Conservation (phyloP, 2,888 invertebrate genomes). For the Aquatica leii region DNA sequence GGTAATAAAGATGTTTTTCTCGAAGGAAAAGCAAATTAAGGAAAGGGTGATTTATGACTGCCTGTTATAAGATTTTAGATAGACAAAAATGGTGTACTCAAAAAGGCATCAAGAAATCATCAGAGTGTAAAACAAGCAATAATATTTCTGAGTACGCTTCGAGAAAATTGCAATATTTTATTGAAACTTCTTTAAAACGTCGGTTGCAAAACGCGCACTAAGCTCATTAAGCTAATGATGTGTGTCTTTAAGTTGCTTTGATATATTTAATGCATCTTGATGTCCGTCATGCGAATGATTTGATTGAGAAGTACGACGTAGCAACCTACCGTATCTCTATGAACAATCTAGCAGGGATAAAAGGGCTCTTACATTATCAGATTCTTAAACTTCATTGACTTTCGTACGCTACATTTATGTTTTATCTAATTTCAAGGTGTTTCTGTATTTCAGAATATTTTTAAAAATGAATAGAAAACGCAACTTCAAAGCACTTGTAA, state of each 20-base stretch:
- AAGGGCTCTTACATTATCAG: slow-evolving; percentile 52
- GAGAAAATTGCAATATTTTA: slow-evolving; percentile 45
- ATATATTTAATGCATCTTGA: slow-evolving; percentile 54
- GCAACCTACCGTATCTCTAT: slow-evolving; percentile 54
- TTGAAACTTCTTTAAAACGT: slow-evolving; percentile 26
- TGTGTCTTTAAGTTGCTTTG: slow-evolving; percentile 51
- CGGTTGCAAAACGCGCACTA: slow-evolving; percentile 42
- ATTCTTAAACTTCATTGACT: slow-evolving; percentile 51
- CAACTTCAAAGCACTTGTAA: slow-evolving; percentile 28
- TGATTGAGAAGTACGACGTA: slow-evolving; percentile 49
- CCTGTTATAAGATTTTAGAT: slow-evolving; percentile 37
- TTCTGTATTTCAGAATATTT: slow-evolving; percentile 46
- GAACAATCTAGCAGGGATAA: slow-evolving; percentile 51
- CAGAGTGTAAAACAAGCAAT: slow-evolving; percentile 52
- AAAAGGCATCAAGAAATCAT: slow-evolving; percentile 58
- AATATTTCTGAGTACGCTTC: slow-evolving; percentile 41
- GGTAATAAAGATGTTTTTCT: slow-evolving; percentile 13
- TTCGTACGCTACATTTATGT: slow-evolving; percentile 53
- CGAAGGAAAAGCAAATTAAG: slow-evolving; percentile 28
- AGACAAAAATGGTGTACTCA: slow-evolving; percentile 51
- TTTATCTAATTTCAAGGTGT: slow-evolving; percentile 54
- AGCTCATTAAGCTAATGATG: slow-evolving; percentile 58
- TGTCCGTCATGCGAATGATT: slow-evolving; percentile 55
- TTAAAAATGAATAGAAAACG: slow-evolving; percentile 21
- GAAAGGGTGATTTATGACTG: slow-evolving; percentile 44